phyloP scores from a whole-genome alignment of 2,797 vertebrate genomes.

The Bufotes viridis region DNA sequence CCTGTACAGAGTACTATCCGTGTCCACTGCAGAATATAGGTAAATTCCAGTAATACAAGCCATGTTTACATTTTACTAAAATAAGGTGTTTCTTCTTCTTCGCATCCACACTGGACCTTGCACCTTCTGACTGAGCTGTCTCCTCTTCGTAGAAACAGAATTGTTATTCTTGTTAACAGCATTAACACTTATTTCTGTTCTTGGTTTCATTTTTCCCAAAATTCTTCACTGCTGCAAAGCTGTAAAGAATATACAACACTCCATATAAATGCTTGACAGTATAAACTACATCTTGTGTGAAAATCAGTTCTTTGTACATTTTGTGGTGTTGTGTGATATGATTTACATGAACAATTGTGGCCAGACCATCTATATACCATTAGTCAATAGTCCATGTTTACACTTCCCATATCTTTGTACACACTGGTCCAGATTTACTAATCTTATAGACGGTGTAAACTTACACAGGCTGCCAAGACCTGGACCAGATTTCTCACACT shows the following conservation, averaged over 20 bases:
- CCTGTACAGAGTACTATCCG: too few relatives aligned
- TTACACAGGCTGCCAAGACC: too few relatives aligned
- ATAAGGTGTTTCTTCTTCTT: conserved; percentile 58
- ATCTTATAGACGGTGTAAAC: too few relatives aligned
- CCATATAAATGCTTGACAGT: background rate
- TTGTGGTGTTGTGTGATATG: too few relatives aligned
- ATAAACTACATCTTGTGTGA: background rate
- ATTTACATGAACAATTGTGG: too few relatives aligned
- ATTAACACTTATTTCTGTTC: conserved; percentile 55
- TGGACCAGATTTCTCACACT: too few relatives aligned
- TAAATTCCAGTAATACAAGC: background rate
- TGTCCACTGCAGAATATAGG: background rate
- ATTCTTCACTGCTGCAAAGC: conserved; percentile 62
- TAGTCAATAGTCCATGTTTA: too few relatives aligned
- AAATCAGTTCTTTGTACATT: background rate
- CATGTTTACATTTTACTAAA: conserved; percentile 16
- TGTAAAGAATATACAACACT: conserved; percentile 55
- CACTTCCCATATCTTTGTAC: too few relatives aligned
- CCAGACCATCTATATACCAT: background rate
- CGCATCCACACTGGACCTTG: conserved; percentile 34
- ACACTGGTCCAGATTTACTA: too few relatives aligned
- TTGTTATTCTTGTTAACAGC: conserved; percentile 40
- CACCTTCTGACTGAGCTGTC: conserved; percentile 58
- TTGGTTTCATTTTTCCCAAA: conserved; percentile 63
- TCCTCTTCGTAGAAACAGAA: conserved; percentile 54